Evolutionary conservation across 2,113 vertebrate genomes (phyloP), one percentile per base, ranked within the genome.

Genomic region (Hypomesus transpacificus): DNA sequence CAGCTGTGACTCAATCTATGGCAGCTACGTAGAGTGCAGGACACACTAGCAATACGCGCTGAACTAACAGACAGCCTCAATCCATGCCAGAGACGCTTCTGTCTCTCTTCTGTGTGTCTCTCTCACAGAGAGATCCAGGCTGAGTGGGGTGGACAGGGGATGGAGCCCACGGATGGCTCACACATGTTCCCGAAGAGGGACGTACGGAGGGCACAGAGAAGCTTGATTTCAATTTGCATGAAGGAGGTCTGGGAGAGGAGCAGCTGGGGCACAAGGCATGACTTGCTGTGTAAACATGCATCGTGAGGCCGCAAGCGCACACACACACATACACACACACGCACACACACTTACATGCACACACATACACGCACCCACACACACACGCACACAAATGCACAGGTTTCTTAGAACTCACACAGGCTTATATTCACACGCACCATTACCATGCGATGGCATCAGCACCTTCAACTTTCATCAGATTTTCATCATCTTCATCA

Each of bases 241-340:
- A 67, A 82, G 84, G 81, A 85, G 75, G 83, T 76, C 71, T 76
- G 66, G 66, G 63, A 76, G 69, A 76, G 20, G 65, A 80, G 26
- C 71, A 78, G 76, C 73, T 78, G 76, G 64, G 77, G 82, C 76
- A 79, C 75, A 70, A 76, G 75, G 75, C 80, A 81, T 79, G 82
- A 79, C 78, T 75, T 76, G 74, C 82, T 74, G 83, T 68, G 77
- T 83, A 84, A 89, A 87, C 76, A 85, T 0, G 57, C 77, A 73
- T 72, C 66, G 74, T 76, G 77, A 39, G 31, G n/a, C 63, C 28
- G 50, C n/a, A 16, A 56, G 59, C 20, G 31, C 13, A 66, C 60
- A 62, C 24, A 26, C 22, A 28, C 54, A n/a, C 53, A 56, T 28
- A 21, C 3, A 31, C 31, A 6, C 31, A 31, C 31, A 14, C 24